A percentile compares a stretch with the other conserved stretches of the same genome.
These are phyloP conservation scores for Panthera leo DNA, from an alignment of 2,113 vertebrate genomes.

Conservation along the genomic window DNA sequence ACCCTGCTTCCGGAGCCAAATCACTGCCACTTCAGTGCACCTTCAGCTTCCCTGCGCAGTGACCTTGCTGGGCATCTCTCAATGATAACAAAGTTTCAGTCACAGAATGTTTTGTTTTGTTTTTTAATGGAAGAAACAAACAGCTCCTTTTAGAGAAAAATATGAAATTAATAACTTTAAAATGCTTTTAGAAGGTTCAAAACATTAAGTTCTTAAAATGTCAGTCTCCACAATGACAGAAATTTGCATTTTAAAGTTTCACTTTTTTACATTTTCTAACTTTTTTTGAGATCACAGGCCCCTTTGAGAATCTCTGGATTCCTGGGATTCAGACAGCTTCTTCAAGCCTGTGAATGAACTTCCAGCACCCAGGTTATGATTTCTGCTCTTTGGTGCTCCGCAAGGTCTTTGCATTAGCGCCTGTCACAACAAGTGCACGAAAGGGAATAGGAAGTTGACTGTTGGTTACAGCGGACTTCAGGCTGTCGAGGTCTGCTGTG, in stretches of 20 bases:
- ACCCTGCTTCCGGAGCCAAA: no score
- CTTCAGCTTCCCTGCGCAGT: rapidly evolving
- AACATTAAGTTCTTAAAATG: neutral
- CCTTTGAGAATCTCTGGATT: neutral
- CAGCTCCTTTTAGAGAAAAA: neutral
- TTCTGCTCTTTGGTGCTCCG: neutral
- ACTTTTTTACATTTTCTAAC: neutral
- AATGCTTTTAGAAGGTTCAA: neutral
- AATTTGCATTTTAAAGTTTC: neutral
- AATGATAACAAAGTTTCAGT: neutral
- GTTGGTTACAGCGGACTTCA: no score
- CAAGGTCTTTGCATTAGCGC: neutral
- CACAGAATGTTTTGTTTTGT: neutral
- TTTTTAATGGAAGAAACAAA: neutral
- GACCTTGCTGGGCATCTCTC: neutral
- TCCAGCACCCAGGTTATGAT: rapidly evolving
- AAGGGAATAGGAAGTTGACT: no score
- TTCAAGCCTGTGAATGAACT: neutral
- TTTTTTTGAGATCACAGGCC: neutral
- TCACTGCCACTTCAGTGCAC: no score
- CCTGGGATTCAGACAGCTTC: neutral
- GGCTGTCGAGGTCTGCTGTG: neutral
- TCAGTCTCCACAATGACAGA: neutral
- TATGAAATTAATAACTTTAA: neutral
- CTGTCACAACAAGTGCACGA: neutral